These are phyloP conservation scores for Calephelis virginiensis DNA, from an alignment of 1,140 invertebrate genomes.

Conservation along the genomic window DNA sequence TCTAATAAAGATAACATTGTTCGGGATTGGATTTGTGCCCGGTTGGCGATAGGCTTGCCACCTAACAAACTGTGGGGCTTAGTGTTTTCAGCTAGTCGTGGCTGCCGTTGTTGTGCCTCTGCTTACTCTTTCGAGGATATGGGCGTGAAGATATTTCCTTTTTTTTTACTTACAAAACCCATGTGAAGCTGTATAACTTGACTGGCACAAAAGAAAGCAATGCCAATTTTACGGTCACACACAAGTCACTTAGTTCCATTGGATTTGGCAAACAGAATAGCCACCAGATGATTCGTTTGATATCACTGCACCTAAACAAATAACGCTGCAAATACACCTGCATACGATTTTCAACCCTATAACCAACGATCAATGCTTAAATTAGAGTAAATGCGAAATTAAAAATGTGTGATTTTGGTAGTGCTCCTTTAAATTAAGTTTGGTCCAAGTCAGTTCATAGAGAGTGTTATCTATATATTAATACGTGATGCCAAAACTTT, in stretches of 20 bases:
- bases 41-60: no score
- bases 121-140: no score
- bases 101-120: no score
- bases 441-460: conserved; percentile 6
- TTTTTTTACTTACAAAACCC: background rate
- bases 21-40: no score
- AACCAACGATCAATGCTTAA: background rate
- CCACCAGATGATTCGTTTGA: conserved; percentile 32
- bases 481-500: no score
- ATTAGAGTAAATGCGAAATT: conserved; percentile 23
- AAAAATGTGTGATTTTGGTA: background rate
- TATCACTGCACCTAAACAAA: conserved; percentile 71
- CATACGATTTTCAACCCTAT: conserved; percentile 30
- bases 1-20: no score
- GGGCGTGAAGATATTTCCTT: no score
- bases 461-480: conserved; percentile 21
- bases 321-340: conserved; percentile 31
- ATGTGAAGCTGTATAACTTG: conserved; percentile 4
- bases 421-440: conserved; percentile 23
- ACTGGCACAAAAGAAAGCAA: background rate
- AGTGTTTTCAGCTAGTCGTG: no score
- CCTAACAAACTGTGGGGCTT: no score
- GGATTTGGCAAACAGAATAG: conserved; percentile 46
- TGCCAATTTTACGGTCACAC: conserved; percentile 44
- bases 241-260: conserved; percentile 39